A percentile compares a stretch with the other conserved stretches of the same genome.
phyloP scores from a whole-genome alignment of 2,113 vertebrate genomes.

The Epinephelus fuscoguttatus region DNA sequence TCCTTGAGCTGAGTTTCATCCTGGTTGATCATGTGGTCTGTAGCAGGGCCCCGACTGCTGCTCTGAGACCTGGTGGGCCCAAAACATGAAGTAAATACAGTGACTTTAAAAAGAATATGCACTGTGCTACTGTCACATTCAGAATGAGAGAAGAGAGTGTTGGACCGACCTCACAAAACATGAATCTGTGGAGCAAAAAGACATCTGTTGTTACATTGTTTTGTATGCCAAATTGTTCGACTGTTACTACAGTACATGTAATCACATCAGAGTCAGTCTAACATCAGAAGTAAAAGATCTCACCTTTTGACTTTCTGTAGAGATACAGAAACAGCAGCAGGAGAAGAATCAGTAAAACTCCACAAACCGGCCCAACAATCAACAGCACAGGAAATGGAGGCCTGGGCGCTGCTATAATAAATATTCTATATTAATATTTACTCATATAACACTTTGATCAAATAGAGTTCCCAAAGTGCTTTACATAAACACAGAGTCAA shows the following conservation, averaged over 20 bases:
- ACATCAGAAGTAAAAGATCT: background rate
- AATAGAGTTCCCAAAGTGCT: background rate
- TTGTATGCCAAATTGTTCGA: too few species aligned
- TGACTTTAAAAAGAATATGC: background rate
- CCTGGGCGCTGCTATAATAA: background rate
- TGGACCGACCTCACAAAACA: background rate
- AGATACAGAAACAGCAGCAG: conserved; percentile 12
- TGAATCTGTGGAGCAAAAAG: conserved; percentile 5
- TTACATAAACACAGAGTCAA: too few species aligned
- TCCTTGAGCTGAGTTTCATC: background rate
- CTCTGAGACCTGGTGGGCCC: background rate
- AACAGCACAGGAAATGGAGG: background rate
- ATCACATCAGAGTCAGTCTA: too few species aligned
- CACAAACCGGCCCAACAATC: conserved; percentile 30
- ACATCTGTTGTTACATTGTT: background rate
- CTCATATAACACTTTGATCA: background rate
- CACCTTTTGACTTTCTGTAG: conserved; percentile 49
- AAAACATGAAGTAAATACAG: background rate
- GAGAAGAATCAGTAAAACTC: conserved; percentile 35
- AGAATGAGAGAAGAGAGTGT: background rate
- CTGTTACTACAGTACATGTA: too few species aligned
- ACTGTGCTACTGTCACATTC: background rate
- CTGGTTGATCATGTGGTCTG: background rate
- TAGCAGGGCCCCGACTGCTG: background rate
- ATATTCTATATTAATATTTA: background rate